phyloP scores from a whole-genome alignment of 2,113 vertebrate genomes.

The Thamnaconus septentrionalis region DNA sequence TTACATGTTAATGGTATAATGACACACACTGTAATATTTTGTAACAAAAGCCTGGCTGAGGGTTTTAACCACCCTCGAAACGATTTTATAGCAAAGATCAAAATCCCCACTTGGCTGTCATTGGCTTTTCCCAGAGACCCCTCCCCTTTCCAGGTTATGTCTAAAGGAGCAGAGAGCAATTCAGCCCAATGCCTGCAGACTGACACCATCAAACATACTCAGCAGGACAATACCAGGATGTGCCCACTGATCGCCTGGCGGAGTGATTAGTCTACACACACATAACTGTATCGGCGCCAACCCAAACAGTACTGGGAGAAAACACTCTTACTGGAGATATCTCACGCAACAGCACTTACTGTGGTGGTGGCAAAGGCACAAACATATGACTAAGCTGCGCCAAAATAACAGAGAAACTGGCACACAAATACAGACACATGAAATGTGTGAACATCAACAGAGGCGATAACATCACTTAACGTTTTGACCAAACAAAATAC shows the following conservation, averaged over 20 bases:
- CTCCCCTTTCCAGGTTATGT: conserved; percentile 49
- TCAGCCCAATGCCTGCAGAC: conserved; percentile 41
- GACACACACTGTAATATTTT: no score
- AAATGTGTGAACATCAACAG: conserved; percentile 31
- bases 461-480: conserved; percentile 2
- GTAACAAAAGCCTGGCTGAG: no score
- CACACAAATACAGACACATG: conserved; percentile 35
- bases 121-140: conserved; percentile 22
- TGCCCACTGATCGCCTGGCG: conserved; percentile 64
- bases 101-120: conserved; percentile 14
- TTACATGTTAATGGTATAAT: conserved; percentile 30
- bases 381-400: conserved; percentile 23
- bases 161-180: conserved; percentile 28
- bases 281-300: conserved; percentile 44
- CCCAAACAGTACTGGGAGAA: conserved; percentile 58
- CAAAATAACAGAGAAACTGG: conserved; percentile 7
- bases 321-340: conserved; percentile 45
- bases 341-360: conserved; percentile 42
- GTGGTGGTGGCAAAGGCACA: conserved; percentile 19
- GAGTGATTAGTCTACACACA: conserved; percentile 62
- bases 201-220: conserved; percentile 51
- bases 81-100: conserved; percentile 52
- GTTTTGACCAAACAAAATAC: no score
- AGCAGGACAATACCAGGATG: conserved; percentile 72
- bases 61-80: not conserved